Evolutionary conservation across 2,888 invertebrate species (phyloP), one percentile per base, ranked within the genome.

Genomic region (Resseliella maxima): DNA sequence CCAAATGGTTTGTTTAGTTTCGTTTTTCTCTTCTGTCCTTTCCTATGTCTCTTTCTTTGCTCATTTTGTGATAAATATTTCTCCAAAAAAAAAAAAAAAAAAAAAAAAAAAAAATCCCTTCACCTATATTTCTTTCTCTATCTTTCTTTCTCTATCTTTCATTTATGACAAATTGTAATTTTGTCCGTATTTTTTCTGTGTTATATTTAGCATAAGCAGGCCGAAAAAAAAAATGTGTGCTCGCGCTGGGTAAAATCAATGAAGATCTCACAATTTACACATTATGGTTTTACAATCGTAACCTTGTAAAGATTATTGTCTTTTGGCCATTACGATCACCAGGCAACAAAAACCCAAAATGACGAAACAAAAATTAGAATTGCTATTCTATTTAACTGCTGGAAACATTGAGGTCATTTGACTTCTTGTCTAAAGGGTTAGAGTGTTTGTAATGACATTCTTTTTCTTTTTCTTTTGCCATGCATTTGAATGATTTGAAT

Each of bases 1-100:
- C 83, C 83, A 83, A 83, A 83, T 83, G 83, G 83, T 83, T 83
- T 83, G 83, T 83, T 83, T 83, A 83, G 36, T 83, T 83, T 38
- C n/a, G 3, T 72, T n/a, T 5, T 35, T 35, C 35, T 72, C 8
- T 64, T n/a, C 1, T 64, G 18, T 72, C 35, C 35, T 72, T 72
- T 5, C 18, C 1, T 35, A 18, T 35, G 31, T 35, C 15, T 83
- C 41, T n/a, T 38, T 81, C 35, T 81, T 35, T 59, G 10, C 15
- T 59, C 59, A 12, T n/a, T 31, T 18, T 50, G 18, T 50, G 6
- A 50, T 64, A 41, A 8, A 15, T 27, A 64, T 6, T 24, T 31
- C 31, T 27, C 5, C n/a, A n/a, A n/a, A n/a, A n/a, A n/a, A n/a
- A n/a, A n/a, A n/a, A n/a, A n/a, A n/a, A n/a, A n/a, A n/a, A n/a